Conservation (phyloP, 2,888 invertebrate genomes). For the Neelides folsomi region DNA sequence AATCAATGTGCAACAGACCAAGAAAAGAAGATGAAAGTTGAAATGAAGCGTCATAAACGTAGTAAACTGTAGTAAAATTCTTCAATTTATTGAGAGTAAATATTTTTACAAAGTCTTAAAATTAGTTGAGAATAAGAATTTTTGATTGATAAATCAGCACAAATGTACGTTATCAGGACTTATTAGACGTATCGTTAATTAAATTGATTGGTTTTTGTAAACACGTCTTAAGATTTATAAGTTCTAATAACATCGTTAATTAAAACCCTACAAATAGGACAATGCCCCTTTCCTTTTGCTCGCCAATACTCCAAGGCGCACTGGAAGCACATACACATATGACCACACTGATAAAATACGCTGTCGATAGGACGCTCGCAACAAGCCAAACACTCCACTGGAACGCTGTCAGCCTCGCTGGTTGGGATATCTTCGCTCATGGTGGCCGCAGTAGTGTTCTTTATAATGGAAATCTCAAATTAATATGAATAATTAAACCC, state of each 20-base stretch:
- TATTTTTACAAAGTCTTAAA: no score
- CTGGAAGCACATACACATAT: conserved; percentile 97
- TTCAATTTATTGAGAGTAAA: no score
- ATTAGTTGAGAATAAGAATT: no score
- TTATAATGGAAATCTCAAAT: no score
- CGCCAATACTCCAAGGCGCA: conserved; percentile 88
- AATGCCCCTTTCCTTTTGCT: conserved; percentile 76
- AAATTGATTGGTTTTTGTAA: conserved; percentile 3
- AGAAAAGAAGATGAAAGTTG: no score
- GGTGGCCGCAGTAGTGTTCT: no score
- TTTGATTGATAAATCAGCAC: no score
- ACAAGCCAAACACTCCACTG: conserved; percentile 78
- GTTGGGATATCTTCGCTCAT: neutral
- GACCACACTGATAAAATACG: conserved; percentile 93
- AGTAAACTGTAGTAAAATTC: no score
- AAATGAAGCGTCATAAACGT: no score
- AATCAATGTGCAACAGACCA: no score
- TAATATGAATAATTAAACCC: no score
- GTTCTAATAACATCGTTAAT: conserved; percentile 92
- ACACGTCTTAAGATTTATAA: conserved; percentile 61
- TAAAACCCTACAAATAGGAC: conserved; percentile 83
- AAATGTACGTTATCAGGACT: no score
- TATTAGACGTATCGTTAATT: neutral
- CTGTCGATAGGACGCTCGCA: conserved; percentile 87
- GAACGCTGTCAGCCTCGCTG: conserved; percentile 12